phyloP scores from a whole-genome alignment of 2,888 invertebrate species.

The Nezara viridula region DNA sequence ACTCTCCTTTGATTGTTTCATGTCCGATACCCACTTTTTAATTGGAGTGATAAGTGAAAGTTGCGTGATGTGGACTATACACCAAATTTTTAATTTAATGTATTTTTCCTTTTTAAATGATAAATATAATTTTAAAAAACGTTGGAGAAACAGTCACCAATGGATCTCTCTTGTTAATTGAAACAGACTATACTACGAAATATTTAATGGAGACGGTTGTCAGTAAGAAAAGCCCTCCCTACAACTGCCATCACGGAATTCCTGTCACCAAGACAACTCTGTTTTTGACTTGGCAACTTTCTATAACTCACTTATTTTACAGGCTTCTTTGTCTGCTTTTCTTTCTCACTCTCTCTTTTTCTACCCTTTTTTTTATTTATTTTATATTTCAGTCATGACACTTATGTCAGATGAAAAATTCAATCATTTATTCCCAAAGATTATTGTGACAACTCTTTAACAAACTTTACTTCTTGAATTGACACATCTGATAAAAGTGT shows the following conservation, averaged over 20 bases:
- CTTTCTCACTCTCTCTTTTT: neutral
- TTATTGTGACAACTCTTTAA: neutral
- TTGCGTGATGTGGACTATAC: too few relatives aligned
- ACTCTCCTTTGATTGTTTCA: too few relatives aligned
- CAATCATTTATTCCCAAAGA: neutral
- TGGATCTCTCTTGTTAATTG: neutral
- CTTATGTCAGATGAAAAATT: neutral
- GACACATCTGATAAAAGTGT: too few relatives aligned
- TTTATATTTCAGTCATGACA: neutral
- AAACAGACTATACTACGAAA: neutral
- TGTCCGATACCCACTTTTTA: too few relatives aligned
- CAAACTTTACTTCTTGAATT: neutral
- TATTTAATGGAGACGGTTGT: neutral
- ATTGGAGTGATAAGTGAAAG: too few relatives aligned
- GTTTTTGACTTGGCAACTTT: constrained; percentile 28
- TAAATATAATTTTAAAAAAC: too few relatives aligned
- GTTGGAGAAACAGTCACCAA: too few relatives aligned
- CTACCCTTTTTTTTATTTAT: too few relatives aligned
- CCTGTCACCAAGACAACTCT: neutral
- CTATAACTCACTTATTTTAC: constrained; percentile 18
- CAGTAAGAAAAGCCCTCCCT: neutral
- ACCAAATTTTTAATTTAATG: too few relatives aligned
- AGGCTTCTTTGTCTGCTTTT: neutral
- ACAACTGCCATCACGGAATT: neutral
- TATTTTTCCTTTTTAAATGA: too few relatives aligned